Conservation (phyloP, 2,113 vertebrate species). For the Procavia capensis region DNA sequence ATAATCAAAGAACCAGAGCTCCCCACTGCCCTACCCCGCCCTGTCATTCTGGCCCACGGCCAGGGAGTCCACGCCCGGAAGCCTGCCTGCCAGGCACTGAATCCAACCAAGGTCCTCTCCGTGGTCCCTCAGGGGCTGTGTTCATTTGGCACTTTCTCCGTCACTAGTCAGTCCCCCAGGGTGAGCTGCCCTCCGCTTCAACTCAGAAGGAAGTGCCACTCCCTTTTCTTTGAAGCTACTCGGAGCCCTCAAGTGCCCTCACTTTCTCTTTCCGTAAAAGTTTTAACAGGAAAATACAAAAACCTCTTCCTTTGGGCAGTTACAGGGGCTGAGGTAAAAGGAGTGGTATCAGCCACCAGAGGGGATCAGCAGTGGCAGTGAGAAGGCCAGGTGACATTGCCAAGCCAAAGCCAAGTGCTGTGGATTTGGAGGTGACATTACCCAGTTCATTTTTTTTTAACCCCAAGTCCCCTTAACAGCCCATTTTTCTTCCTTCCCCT, state of each 20-base stretch:
- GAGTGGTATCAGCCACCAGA: not conserved
- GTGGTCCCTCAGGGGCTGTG: not conserved
- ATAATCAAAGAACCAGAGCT: slow-evolving; percentile 21
- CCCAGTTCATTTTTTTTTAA: not conserved
- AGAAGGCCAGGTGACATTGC: not conserved
- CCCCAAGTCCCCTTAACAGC: slow-evolving; percentile 33
- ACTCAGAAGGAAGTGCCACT: slow-evolving; percentile 24
- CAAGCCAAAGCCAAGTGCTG: no score
- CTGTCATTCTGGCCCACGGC: not conserved
- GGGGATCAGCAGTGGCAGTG: not conserved
- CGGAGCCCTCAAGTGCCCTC: not conserved
- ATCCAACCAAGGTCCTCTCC: not conserved
- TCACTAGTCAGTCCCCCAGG: not conserved
- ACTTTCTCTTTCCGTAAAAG: not conserved
- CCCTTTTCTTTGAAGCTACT: not conserved
- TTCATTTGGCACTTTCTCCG: not conserved
- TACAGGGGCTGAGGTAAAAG: not conserved
- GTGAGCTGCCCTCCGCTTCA: not conserved
- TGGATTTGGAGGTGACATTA: no score
- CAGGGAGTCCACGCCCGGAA: not conserved
- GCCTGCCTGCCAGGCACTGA: not conserved
- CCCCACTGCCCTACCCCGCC: not conserved
- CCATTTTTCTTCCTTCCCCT: not conserved
- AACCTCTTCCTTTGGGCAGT: not conserved
- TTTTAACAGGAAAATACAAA: not conserved